Conservation (phyloP, 2,888 invertebrate species). For the Escarpia spicata region DNA sequence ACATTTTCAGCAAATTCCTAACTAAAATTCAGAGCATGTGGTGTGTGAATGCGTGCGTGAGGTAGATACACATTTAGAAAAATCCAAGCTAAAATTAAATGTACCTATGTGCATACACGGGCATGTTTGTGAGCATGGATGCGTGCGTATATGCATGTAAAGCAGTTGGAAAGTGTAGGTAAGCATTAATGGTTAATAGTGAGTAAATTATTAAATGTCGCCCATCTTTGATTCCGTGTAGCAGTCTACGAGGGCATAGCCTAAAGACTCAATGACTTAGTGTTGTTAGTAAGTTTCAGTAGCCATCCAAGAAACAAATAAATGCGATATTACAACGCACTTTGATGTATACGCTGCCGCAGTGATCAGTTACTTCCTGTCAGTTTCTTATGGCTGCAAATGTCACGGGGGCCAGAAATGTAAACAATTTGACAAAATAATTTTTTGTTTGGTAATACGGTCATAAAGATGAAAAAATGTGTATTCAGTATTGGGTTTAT, state of each 20-base stretch:
- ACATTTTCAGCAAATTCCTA: no score
- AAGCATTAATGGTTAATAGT: not conserved
- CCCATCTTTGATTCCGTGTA: no score
- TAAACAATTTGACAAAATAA: not conserved
- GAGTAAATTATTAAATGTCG: no score
- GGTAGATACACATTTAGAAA: no score
- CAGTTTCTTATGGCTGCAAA: not conserved
- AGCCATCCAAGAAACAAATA: no score
- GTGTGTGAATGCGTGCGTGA: no score
- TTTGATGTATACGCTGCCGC: not conserved
- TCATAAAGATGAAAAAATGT: not conserved
- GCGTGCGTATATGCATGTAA: not conserved
- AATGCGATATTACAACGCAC: not conserved
- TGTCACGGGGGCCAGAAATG: slow-evolving; percentile 6
- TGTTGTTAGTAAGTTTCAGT: no score
- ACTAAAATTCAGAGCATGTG: no score
- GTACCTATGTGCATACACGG: not conserved
- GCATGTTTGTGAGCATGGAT: not conserved
- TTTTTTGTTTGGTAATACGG: not conserved
- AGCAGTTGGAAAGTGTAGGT: not conserved
- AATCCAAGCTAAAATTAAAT: not conserved
- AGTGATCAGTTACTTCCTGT: not conserved
- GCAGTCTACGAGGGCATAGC: no score
- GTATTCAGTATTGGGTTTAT: not conserved
- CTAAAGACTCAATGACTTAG: no score